These are phyloP conservation scores for Cyphomyrus discorhynchus DNA, from an alignment of 2,113 vertebrate genomes.

Conservation along the genomic window DNA sequence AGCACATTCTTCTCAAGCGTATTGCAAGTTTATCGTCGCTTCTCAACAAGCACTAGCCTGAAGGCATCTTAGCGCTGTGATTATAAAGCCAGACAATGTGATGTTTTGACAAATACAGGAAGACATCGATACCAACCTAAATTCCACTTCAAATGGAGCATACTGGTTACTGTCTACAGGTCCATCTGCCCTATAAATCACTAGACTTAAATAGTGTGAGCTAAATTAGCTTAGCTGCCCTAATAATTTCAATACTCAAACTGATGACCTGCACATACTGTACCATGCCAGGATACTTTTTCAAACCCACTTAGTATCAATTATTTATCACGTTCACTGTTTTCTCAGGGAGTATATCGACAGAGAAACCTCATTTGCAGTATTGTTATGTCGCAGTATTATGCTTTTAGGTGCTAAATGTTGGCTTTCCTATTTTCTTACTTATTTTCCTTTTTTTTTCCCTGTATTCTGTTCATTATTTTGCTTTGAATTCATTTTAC, in stretches of 20 bases:
- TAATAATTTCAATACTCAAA: neutral
- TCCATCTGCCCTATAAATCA: neutral
- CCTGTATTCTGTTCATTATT: neutral
- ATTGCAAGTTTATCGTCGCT: neutral
- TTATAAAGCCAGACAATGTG: neutral
- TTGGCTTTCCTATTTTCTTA: neutral
- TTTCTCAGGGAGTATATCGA: neutral
- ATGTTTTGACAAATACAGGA: neutral
- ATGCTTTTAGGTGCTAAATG: neutral
- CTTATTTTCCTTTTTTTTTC: neutral
- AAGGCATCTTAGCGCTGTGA: neutral
- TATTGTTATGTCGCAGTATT: neutral
- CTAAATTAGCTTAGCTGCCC: neutral
- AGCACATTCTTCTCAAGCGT: neutral
- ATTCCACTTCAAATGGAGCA: neutral
- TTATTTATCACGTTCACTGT: neutral
- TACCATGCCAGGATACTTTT: neutral
- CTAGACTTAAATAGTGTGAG: neutral
- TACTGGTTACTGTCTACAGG: neutral
- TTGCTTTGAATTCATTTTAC: neutral
- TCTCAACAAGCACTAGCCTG: neutral
- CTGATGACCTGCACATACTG: neutral
- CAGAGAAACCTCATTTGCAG: neutral
- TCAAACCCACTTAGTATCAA: neutral
- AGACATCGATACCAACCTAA: neutral